Evolutionary conservation across 2,797 vertebrate genomes (phyloP).

Genomic region (Catharus ustulatus): DNA sequence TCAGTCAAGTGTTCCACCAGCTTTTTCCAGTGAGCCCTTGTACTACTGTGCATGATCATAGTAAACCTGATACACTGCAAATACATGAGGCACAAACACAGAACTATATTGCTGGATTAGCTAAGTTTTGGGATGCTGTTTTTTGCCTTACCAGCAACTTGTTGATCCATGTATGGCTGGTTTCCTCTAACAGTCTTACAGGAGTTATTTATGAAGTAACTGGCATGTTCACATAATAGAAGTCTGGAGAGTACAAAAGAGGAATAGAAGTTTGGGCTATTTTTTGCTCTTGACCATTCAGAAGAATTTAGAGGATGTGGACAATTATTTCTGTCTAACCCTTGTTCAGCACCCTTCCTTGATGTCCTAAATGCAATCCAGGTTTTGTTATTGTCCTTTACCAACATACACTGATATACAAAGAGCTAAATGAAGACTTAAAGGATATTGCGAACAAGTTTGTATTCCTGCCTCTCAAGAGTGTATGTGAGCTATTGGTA

Average conservation of each 20-base stretch:
- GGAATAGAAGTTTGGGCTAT: neutral
- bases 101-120: neutral
- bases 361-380: neutral
- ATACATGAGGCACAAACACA: neutral
- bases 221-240: neutral
- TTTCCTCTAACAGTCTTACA: neutral
- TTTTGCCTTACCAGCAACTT: neutral
- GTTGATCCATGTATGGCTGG: neutral
- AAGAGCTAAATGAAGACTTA: neutral
- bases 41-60: neutral
- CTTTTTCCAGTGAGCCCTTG: neutral
- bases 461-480: neutral
- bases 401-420: neutral
- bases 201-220: neutral
- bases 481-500: neutral
- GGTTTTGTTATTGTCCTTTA: neutral
- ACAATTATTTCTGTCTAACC: slow-evolving; percentile 33
- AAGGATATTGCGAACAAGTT: neutral
- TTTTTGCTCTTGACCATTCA: neutral
- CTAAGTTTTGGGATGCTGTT: neutral
- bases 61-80: neutral
- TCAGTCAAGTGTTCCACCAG: neutral
- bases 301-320: neutral
- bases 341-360: neutral
- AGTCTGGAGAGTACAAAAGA: neutral